These are phyloP conservation scores for Marmota monax DNA, from an alignment of 2,113 vertebrate genomes.

Conservation along the genomic window DNA sequence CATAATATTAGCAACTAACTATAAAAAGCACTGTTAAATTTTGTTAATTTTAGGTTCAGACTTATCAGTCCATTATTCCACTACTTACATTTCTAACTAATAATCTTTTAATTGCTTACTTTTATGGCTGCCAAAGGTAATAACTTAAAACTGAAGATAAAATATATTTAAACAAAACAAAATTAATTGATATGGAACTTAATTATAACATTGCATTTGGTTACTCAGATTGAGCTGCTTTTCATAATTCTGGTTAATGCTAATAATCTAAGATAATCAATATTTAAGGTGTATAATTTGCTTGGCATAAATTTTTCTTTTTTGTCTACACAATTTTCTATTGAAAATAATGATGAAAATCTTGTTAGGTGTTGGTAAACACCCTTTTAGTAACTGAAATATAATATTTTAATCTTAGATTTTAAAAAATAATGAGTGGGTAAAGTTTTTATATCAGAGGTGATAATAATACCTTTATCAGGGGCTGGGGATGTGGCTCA, in stretches of 20 bases:
- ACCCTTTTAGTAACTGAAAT: neutral
- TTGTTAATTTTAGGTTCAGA: constrained; percentile 2
- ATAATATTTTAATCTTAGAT: neutral
- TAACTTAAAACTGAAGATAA: neutral
- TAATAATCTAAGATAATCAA: neutral
- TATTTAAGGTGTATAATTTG: neutral
- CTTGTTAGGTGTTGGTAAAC: neutral
- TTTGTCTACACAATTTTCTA: neutral
- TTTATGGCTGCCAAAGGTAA: neutral
- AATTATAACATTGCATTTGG: neutral
- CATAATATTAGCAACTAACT: neutral
- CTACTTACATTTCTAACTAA: neutral
- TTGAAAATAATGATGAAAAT: neutral
- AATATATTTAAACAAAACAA: neutral
- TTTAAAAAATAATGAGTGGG: neutral
- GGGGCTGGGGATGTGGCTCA: too few species aligned
- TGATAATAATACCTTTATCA: neutral
- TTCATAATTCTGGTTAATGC: neutral
- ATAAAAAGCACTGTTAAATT: neutral
- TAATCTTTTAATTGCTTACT: neutral
- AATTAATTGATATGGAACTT: neutral
- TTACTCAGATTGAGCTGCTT: neutral
- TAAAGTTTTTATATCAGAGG: neutral
- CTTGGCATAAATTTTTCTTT: neutral
- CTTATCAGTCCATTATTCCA: neutral